These are phyloP conservation scores for Alethe castanea DNA, from an alignment of 2,113 vertebrate genomes.

Conservation along the genomic window DNA sequence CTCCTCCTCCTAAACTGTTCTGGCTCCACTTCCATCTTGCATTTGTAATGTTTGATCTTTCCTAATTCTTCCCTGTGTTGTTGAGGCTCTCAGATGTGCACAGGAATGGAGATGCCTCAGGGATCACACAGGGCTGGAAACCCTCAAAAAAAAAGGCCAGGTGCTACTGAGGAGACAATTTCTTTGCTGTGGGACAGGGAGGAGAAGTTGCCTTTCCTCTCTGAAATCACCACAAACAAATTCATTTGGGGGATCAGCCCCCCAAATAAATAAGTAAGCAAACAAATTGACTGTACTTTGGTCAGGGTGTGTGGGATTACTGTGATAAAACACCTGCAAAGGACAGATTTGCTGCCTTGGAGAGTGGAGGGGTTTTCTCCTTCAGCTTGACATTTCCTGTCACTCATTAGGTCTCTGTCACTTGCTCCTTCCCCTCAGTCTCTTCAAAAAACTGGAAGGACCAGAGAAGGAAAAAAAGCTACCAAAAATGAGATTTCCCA, in stretches of 20 bases:
- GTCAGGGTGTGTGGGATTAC: background rate
- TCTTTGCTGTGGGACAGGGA: background rate
- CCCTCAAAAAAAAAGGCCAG: background rate
- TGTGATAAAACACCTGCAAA: background rate
- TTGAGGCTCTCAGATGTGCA: background rate
- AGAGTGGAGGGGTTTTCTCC: background rate
- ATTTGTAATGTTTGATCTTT: background rate
- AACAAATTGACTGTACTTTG: rapidly evolving
- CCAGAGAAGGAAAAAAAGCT: background rate
- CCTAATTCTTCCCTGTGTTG: background rate
- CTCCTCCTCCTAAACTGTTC: background rate
- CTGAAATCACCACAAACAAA: background rate
- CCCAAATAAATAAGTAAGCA: background rate
- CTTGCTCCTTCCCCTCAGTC: background rate
- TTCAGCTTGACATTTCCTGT: background rate
- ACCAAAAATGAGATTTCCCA: background rate
- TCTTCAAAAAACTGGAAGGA: background rate
- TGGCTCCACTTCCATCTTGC: background rate
- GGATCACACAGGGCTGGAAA: background rate
- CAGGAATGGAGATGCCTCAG: background rate
- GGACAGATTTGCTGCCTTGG: background rate
- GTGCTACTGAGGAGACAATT: background rate
- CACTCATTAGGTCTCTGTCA: background rate
- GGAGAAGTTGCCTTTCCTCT: background rate
- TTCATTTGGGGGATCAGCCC: rapidly evolving